Base-by-base conservation (phyloP, 2,113 vertebrate species). In the Stigmatopora argus region DNA sequence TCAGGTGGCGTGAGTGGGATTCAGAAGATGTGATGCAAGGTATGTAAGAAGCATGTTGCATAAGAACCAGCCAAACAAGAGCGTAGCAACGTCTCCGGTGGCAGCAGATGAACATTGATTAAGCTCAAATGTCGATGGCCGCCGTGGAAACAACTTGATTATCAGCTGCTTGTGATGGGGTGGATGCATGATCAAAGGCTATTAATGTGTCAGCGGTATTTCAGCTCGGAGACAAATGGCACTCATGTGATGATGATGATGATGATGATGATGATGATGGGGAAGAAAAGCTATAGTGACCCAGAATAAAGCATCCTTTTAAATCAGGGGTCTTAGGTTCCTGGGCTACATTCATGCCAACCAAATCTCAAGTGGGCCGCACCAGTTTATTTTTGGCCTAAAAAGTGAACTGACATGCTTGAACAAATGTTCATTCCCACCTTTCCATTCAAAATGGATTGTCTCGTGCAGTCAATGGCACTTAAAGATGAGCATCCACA, bases 101-200 rank as follows among this genome's bases (percentile, higher is more conserved):
- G 35, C 35, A 38, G 45, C 44, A 49, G 45, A 72, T 74, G 47
- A 80, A 52, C 64, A 48, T 65, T 66, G 71, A 80, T 87, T 72
- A 77, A 74, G 66, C 44, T 19, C 52, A 67, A 66, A 75, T 66
- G 70, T 78, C 57, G 72, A 86, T 71, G 71, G 70, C 74, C 74
- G 73, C 78, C 6, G 72, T 70, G 71, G 72, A 78, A 79, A 81
- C 68, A 66, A 80, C 78, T 88, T 87, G 81, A 87, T 87, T 76
- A 88, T 87, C 74, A 47, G 72, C 58, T 76, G 62, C 34, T 66
- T 79, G 60, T 86, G 86, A 88, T 81, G 85, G 83, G 79, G 75
- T 77, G 78, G 83, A 85, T 87, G 85, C 72, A 85, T 85, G 85
- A 89, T 89, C 82, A 75, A 66, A 83, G 76, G 75, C 85, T 88